These are phyloP conservation scores for Junonia oenone DNA, from an alignment of 2,888 invertebrate genomes.

Conservation along the genomic window DNA sequence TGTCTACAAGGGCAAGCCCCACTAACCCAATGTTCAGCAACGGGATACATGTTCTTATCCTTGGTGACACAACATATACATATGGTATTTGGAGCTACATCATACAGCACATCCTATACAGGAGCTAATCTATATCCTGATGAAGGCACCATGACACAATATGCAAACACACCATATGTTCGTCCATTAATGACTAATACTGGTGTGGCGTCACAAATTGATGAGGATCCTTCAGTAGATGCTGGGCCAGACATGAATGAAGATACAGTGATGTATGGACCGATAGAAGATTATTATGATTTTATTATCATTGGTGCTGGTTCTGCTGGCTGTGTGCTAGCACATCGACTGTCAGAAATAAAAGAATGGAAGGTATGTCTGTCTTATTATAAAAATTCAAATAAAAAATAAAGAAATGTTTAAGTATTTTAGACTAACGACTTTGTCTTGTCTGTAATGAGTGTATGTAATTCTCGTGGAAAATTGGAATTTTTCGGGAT, in stretches of 20 bases:
- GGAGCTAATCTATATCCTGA: conserved; percentile 2
- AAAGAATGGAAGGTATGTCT: conserved; percentile 34
- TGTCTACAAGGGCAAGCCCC: conserved; percentile 75
- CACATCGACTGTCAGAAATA: conserved; percentile 82
- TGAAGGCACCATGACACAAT: neutral
- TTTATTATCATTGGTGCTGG: conserved; percentile 84
- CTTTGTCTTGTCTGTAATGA: too few species aligned
- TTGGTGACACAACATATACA: conserved; percentile 75
- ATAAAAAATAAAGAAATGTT: too few species aligned
- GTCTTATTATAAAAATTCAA: too few species aligned
- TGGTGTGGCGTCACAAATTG: too few species aligned
- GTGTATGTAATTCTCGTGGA: too few species aligned
- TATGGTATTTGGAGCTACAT: conserved; percentile 79
- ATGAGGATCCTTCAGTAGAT: too few species aligned
- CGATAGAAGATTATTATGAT: conserved; percentile 59
- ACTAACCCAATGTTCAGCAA: conserved; percentile 78
- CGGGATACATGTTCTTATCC: conserved; percentile 79
- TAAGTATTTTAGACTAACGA: too few species aligned
- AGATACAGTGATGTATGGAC: too few species aligned
- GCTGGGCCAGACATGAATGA: too few species aligned
- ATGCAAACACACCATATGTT: neutral
- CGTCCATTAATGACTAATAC: too few species aligned
- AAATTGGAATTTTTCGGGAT: too few species aligned
- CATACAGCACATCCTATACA: conserved; percentile 42
- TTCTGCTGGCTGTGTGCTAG: conserved; percentile 84